Conservation (phyloP, 2,888 invertebrate genomes). For the Mactromeris polynyma region DNA sequence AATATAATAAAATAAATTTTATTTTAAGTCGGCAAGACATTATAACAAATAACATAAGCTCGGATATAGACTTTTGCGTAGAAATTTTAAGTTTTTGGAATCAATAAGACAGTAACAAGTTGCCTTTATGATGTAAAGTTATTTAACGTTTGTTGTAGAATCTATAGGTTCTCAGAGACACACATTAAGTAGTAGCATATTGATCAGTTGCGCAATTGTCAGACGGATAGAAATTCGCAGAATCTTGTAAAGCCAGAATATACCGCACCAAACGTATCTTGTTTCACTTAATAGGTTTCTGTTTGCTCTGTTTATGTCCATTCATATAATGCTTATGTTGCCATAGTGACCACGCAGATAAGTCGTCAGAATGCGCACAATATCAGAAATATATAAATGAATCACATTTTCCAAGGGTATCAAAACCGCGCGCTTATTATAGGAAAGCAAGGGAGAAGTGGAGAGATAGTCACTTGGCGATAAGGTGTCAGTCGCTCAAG, state of each 20-base stretch:
- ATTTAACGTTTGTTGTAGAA: not conserved
- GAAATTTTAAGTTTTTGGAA: not conserved
- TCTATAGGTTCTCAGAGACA: not conserved
- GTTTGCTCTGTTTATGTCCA: not conserved
- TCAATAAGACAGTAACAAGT: not conserved
- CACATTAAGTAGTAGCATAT: not conserved
- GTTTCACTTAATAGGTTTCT: not conserved
- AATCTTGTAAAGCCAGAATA: not conserved
- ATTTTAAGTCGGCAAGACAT: too few relatives aligned
- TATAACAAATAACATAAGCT: too few relatives aligned
- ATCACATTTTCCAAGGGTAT: too few relatives aligned
- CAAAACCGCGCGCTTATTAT: too few relatives aligned
- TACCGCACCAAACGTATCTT: not conserved
- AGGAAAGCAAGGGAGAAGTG: too few relatives aligned
- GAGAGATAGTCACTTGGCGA: too few relatives aligned
- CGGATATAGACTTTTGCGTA: too few relatives aligned
- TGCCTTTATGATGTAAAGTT: not conserved
- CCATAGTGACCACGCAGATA: not conserved
- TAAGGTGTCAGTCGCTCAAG: too few relatives aligned
- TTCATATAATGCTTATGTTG: not conserved
- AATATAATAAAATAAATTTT: too few relatives aligned
- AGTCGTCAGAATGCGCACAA: not conserved
- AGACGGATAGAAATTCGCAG: not conserved
- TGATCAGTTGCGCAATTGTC: not conserved
- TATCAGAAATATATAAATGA: not conserved